Conservation (phyloP, 2,888 invertebrate species). For the Sminthurinus aureus region DNA sequence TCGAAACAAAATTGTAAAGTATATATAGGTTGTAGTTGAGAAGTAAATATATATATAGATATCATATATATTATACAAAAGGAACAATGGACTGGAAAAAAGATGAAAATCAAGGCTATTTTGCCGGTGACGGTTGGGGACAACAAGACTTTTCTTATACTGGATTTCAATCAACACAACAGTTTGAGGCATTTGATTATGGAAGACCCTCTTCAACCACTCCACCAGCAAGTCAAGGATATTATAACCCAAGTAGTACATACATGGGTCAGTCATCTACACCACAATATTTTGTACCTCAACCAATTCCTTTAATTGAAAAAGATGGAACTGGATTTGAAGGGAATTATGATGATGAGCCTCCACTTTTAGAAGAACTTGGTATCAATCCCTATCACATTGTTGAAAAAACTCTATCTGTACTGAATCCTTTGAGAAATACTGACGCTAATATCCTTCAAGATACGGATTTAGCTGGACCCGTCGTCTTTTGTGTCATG, state of each 20-base stretch:
- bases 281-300: constrained; percentile 56
- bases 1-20: background rate
- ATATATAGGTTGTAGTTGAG: background rate
- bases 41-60: too few relatives aligned
- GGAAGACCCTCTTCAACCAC: background rate
- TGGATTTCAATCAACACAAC: constrained; percentile 8
- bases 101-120: constrained; percentile 20
- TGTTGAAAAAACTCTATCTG: constrained; percentile 85
- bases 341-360: constrained; percentile 76
- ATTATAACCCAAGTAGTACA: constrained; percentile 13
- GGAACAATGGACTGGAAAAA: constrained; percentile 65
- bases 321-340: constrained; percentile 51
- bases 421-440: constrained; percentile 83
- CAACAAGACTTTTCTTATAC: background rate
- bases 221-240: constrained; percentile 46
- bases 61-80: too few relatives aligned
- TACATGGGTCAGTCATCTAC: background rate
- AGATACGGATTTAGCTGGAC: constrained; percentile 91
- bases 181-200: constrained; percentile 34
- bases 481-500: constrained; percentile 85
- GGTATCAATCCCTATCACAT: constrained; percentile 92
- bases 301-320: constrained; percentile 29
- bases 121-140: constrained; percentile 15
- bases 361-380: constrained; percentile 86
- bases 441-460: constrained; percentile 78